Evolutionary conservation across 2,113 vertebrate genomes (phyloP), one percentile per base, ranked within the genome.

Genomic region (Tonatia bakeri): DNA sequence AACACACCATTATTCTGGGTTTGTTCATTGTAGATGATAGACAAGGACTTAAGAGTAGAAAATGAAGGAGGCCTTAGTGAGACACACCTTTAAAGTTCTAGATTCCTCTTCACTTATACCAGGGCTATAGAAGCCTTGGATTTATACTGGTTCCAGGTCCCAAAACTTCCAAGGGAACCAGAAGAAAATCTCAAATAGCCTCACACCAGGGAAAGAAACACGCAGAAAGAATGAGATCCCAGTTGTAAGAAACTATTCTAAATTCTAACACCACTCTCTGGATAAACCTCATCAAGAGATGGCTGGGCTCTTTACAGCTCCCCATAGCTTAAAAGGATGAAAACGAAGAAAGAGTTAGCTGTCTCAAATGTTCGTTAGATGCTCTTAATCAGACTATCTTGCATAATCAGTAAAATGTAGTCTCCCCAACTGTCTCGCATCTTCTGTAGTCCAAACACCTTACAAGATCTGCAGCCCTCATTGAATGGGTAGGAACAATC

Each of bases 131-230:
- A 87, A 93, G 56, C 15, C 24, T 33, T 31, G 31, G 33, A 40
- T 88, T 67, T 85, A 28, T 56, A 47, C 19, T 64, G 50, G 61
- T 54, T 47, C 19, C 36, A 87, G 64, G 64, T 72, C 36, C 36
- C 67, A 3, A 20, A 92, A 47, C 75, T 52, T 90, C 64, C 70
- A 17, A 90, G 22, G 61, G 92, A 96, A 86, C 72, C 38, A 94
- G 67, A 82, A 89, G n/a, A 83, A 94, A 93, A 83, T 81, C 0
- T 83, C 61, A 95, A 92, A 95, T 43, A 80, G 11, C 33, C 54
- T 90, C 20, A n/a, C 22, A 36, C 16, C 26, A 94, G 16, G 72
- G 28, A 31, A 95, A 83, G 79, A 89, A 75, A 95, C 69, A 80
- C 22, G 50, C 1, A 95, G 61, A 92, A 92, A 33, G 64, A 95